These are phyloP conservation scores for Scaptomyza flava DNA, from an alignment of 2,888 invertebrate genomes.

Conservation along the genomic window DNA sequence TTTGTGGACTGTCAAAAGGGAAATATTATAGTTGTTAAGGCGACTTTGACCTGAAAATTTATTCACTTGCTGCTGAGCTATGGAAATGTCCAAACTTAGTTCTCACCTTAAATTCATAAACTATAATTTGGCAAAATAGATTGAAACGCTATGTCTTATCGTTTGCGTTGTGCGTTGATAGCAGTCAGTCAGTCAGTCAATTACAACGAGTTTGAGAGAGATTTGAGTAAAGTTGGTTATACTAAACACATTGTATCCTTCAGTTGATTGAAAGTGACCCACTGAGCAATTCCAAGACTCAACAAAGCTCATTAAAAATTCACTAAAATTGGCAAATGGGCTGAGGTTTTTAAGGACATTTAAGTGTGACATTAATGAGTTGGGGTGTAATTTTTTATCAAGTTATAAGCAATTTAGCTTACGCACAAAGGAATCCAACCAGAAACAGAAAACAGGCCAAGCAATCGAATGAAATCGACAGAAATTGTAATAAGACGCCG, in stretches of 20 bases:
- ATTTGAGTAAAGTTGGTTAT: background rate
- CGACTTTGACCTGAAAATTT: too few species aligned
- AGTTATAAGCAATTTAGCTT: constrained; percentile 44
- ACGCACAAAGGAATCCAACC: constrained; percentile 49
- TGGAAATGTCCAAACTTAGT: background rate
- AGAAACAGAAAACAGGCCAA: constrained; percentile 43
- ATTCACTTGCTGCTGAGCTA: background rate
- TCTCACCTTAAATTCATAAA: background rate
- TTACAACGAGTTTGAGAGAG: background rate
- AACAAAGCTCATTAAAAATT: constrained; percentile 16
- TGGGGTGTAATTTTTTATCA: constrained; percentile 53
- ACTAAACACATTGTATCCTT: background rate
- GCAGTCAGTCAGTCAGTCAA: background rate
- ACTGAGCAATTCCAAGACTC: constrained; percentile 2
- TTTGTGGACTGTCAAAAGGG: constrained; percentile 15
- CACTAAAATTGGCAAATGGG: constrained; percentile 7
- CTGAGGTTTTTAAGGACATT: constrained; percentile 38
- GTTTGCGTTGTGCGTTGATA: background rate
- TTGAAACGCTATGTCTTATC: background rate
- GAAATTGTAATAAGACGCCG: constrained; percentile 58
- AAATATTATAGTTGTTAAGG: background rate
- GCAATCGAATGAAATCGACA: constrained; percentile 52
- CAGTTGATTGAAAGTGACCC: background rate
- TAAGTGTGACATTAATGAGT: constrained; percentile 57
- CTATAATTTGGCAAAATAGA: background rate